Base-by-base conservation (phyloP, 2,888 invertebrate genomes). In the Clepsis dumicolana region DNA sequence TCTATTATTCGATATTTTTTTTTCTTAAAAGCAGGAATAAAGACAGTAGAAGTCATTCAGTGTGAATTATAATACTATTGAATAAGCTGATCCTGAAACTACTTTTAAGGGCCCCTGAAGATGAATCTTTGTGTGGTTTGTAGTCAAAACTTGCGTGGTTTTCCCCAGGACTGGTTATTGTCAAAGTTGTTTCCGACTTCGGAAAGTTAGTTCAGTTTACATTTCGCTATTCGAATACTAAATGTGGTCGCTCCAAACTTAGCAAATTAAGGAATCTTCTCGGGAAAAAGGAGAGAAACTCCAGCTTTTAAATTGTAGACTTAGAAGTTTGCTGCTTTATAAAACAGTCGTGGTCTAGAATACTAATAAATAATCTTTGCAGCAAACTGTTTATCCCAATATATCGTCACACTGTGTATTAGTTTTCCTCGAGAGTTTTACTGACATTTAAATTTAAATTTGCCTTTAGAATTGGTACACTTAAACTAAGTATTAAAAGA, bases 121-220 rank as follows among this genome's bases (percentile, higher is more conserved):
- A 63, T 63, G 59, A 59, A 61, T 48, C 48, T 48, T 48, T 61
- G 60, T 61, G 66, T 62, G 59, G 68, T 64, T 53, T 53, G 59
- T 64, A 68, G 68, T 64, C 64, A 64, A 68, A 74, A 75, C 71
- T 80, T 76, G 75, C 71, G 74, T 79, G 78, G 81, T 81, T 84
- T 84, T 80, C 78, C 78, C 70, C 76, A 76, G 77, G 76, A 83
- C 80, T 84, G 81, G 83, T 84, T 84, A 87, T 86, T 84, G 84
- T 84, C 80, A 81, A 86, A 88, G 83, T 87, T 87, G 76, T 83
- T 77, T 78, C 73, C 71, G 77, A 79, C 76, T 79, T 77, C 69
- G 62, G 57, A 73, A 75, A 82, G 78, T 84, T 80, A 73, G 77
- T 76, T 80, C 75, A 79, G 84, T 82, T 85, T 81, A 81, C 83